Evolutionary conservation across 2,797 vertebrate species (phyloP).

Genomic region (Anas flavirostris): DNA sequence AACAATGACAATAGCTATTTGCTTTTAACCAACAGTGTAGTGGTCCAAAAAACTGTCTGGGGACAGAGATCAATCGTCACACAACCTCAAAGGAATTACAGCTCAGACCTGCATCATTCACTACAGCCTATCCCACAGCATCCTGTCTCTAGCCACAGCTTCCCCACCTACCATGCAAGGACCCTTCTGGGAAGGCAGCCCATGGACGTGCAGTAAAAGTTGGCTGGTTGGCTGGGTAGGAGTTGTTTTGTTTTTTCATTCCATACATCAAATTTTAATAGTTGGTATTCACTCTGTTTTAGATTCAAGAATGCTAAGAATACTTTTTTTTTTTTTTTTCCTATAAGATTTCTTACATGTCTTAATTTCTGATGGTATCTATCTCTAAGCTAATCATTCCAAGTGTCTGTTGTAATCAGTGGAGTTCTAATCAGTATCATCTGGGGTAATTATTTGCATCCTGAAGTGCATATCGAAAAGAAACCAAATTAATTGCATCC

Average conservation of each 20-base stretch:
- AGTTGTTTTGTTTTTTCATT: neutral
- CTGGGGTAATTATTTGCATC: conserved; percentile 38
- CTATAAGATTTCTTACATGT: neutral
- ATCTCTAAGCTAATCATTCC: conserved; percentile 27
- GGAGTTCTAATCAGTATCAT: conserved; percentile 33
- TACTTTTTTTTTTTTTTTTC: neutral
- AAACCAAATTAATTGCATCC: conserved; percentile 31
- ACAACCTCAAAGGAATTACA: fast-evolving
- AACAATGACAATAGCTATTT: neutral
- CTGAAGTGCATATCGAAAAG: conserved; percentile 16
- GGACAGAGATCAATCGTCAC: neutral
- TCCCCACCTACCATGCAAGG: too few species aligned
- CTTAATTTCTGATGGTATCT: neutral
- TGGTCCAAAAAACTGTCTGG: neutral
- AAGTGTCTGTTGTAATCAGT: conserved; percentile 53
- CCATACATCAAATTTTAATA: neutral
- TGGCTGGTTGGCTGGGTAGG: neutral
- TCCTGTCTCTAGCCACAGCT: neutral
- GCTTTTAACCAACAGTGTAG: neutral
- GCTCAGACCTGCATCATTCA: fast-evolving
- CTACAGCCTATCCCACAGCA: fast-evolving
- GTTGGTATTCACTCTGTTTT: neutral
- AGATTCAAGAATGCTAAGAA: neutral
- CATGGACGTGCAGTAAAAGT: fast-evolving
- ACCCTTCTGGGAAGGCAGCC: neutral